phyloP scores from a whole-genome alignment of 2,888 invertebrate genomes.

The Plagodis pulveraria region DNA sequence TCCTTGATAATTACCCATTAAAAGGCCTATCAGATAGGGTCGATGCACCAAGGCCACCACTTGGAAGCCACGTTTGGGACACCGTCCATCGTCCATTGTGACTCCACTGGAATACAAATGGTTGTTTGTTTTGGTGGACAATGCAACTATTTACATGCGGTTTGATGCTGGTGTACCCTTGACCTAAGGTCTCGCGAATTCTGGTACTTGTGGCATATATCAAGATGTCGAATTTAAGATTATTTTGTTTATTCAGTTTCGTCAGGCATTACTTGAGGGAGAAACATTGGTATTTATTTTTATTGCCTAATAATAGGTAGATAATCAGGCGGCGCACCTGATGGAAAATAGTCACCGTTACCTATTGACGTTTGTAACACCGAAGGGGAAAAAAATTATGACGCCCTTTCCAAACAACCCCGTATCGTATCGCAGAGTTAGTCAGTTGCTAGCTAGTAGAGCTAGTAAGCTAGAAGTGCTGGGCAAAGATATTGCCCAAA shows the following conservation, averaged over 20 bases:
- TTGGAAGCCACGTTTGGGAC: slow-evolving; percentile 12
- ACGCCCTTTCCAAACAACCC: no score
- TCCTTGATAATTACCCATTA: slow-evolving; percentile 9
- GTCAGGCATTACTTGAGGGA: background rate
- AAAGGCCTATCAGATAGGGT: background rate
- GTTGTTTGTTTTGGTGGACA: slow-evolving; percentile 10
- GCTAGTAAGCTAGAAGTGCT: no score
- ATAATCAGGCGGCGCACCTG: no score
- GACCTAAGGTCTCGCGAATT: slow-evolving; percentile 13
- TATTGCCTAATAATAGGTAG: no score
- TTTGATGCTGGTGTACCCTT: slow-evolving; percentile 10
- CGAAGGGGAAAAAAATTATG: no score
- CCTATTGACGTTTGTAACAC: no score
- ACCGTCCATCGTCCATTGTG: background rate
- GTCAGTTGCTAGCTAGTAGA: no score
- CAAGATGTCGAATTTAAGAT: background rate
- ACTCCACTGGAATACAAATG: slow-evolving; percentile 20
- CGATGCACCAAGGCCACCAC: slow-evolving; percentile 14
- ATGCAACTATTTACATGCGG: slow-evolving; percentile 22
- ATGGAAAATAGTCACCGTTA: no score
- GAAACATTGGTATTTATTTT: no score
- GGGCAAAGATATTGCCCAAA: no score
- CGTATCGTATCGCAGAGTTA: no score
- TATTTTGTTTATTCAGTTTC: background rate
- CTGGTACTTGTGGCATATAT: slow-evolving; percentile 3